phyloP scores from a whole-genome alignment of 2,113 vertebrate species.

The Oenanthe oenanthe region DNA sequence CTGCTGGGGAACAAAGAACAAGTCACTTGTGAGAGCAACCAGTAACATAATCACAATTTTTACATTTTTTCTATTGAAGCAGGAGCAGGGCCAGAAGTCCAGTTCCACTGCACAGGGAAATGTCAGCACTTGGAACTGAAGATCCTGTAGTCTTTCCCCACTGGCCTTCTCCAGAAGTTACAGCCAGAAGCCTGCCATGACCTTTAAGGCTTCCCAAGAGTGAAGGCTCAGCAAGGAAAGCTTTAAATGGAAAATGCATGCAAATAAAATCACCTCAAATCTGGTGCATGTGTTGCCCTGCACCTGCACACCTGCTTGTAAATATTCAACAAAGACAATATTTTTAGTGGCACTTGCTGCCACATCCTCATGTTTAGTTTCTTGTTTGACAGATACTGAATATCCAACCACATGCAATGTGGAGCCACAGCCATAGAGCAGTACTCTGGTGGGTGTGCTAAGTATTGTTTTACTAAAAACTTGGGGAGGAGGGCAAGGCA shows the following conservation, averaged over 20 bases:
- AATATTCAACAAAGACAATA: background rate
- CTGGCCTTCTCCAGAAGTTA: background rate
- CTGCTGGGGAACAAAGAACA: background rate
- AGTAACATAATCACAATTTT: background rate
- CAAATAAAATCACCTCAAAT: background rate
- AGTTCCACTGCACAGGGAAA: background rate
- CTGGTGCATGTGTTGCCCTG: background rate
- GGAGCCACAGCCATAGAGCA: background rate
- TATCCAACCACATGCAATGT: background rate
- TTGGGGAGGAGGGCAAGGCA: background rate
- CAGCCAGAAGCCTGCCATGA: background rate
- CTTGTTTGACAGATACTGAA: background rate
- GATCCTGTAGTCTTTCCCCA: background rate
- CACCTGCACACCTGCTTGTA: background rate
- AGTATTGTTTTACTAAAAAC: background rate
- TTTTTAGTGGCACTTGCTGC: background rate
- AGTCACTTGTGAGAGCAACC: background rate
- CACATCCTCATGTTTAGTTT: background rate
- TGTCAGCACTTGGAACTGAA: background rate
- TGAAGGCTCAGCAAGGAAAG: background rate
- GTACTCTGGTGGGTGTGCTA: background rate
- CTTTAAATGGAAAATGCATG: background rate
- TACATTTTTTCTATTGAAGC: background rate
- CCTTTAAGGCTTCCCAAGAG: background rate
- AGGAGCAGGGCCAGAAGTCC: background rate